phyloP scores from a whole-genome alignment of 2,888 invertebrate species.

The Ennomos erosarius region DNA sequence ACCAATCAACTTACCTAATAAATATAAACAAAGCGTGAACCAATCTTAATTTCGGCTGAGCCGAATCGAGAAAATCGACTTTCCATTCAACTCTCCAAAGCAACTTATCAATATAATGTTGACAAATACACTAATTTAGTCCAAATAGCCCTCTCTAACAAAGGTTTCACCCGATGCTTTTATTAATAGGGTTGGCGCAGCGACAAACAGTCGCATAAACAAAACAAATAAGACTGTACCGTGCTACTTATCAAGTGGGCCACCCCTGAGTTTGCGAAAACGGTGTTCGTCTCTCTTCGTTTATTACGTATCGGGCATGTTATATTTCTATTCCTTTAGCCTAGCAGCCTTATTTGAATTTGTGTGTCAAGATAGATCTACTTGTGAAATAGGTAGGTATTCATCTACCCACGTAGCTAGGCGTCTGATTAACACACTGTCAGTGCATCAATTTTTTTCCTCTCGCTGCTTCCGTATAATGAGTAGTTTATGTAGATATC shows the following conservation, averaged over 20 bases:
- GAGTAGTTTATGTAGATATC: no score
- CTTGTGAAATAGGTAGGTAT: no score
- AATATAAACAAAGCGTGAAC: neutral
- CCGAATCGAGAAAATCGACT: constrained; percentile 18
- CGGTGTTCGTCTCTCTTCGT: constrained; percentile 27
- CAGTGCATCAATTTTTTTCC: no score
- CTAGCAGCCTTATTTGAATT: no score
- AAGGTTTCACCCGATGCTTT: constrained; percentile 57
- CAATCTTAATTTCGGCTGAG: constrained; percentile 12
- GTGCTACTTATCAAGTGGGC: constrained; percentile 68
- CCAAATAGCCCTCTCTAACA: constrained; percentile 38
- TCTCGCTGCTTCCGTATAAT: no score
- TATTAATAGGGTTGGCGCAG: constrained; percentile 64
- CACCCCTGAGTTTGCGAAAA: constrained; percentile 44
- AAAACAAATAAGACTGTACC: constrained; percentile 70
- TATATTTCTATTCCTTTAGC: constrained; percentile 12
- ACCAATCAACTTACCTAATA: neutral
- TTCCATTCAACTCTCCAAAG: constrained; percentile 22
- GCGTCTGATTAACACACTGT: no score
- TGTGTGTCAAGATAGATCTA: no score
- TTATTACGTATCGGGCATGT: constrained; percentile 51
- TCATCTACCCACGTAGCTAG: no score
- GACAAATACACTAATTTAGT: constrained; percentile 45
- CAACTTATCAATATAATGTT: constrained; percentile 37
- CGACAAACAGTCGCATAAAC: constrained; percentile 69